phyloP scores from a whole-genome alignment of 2,797 vertebrate species.

The Antrozous pallidus region DNA sequence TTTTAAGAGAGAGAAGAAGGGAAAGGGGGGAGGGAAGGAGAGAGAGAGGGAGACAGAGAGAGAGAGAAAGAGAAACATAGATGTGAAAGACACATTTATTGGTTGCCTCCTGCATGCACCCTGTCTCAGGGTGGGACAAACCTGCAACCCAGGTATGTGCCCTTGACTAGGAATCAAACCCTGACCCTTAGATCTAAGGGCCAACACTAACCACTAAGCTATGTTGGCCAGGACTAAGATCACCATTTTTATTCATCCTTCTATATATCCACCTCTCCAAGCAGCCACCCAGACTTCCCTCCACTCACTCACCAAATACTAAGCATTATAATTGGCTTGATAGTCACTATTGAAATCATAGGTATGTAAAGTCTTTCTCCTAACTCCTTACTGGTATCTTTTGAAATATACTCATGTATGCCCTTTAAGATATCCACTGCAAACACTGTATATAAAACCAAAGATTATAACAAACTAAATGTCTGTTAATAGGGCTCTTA shows the following conservation, averaged over 20 bases:
- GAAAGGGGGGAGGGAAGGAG: too few species aligned
- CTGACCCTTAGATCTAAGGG: too few species aligned
- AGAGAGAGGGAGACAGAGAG: too few species aligned
- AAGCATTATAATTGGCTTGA: background rate
- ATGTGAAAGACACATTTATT: too few species aligned
- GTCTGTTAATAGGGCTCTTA: background rate
- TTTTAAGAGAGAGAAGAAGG: too few species aligned
- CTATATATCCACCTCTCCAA: background rate
- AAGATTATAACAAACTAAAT: background rate
- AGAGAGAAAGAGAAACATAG: too few species aligned
- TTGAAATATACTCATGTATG: background rate
- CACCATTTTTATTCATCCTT: background rate
- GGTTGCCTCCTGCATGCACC: too few species aligned
- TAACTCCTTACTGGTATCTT: conserved; percentile 1
- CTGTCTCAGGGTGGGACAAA: too few species aligned
- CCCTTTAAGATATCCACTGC: background rate
- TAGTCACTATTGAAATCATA: background rate
- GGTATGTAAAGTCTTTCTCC: background rate
- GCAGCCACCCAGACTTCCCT: background rate
- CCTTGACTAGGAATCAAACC: too few species aligned
- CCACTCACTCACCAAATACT: background rate
- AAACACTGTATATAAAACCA: background rate
- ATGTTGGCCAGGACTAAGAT: background rate
- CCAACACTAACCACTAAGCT: too few species aligned
- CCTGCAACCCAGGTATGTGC: too few species aligned